Conservation (phyloP, 30 jellyfish, hydroid and myxozoan species). For the Cassiopea andromeda region DNA sequence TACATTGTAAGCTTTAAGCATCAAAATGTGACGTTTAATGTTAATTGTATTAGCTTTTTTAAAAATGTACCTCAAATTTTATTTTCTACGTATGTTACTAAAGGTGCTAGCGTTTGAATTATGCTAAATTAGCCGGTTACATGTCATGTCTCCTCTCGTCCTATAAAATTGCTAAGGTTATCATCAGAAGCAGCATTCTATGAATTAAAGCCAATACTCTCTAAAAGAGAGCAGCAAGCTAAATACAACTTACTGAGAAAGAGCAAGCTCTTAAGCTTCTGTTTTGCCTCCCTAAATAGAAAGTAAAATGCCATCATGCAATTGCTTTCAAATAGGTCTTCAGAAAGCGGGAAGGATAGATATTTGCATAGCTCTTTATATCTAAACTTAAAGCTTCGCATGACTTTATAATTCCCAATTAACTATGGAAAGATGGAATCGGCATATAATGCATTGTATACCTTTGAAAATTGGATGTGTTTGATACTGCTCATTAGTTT, state of each 20-base stretch:
- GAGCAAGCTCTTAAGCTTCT: not conserved
- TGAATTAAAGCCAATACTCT: too few relatives aligned
- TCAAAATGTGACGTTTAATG: too few relatives aligned
- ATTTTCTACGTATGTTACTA: too few relatives aligned
- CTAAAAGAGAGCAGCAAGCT: too few relatives aligned
- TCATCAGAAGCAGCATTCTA: too few relatives aligned
- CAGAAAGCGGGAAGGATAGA: not conserved
- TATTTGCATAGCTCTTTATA: not conserved
- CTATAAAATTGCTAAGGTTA: too few relatives aligned
- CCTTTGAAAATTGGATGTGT: not conserved
- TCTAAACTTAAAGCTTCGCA: not conserved
- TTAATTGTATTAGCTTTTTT: too few relatives aligned
- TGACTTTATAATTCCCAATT: not conserved
- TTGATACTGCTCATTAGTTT: not conserved
- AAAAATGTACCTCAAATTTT: too few relatives aligned
- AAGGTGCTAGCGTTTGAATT: too few relatives aligned
- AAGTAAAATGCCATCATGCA: not conserved
- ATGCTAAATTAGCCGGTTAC: too few relatives aligned
- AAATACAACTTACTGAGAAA: not conserved
- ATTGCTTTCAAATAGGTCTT: not conserved
- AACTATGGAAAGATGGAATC: not conserved
- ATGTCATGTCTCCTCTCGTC: too few relatives aligned
- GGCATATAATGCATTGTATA: not conserved
- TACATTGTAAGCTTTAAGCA: too few relatives aligned
- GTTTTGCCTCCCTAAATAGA: not conserved